Conservation (phyloP, 2,888 invertebrate genomes). For the Elaeidobius kamerunicus region DNA sequence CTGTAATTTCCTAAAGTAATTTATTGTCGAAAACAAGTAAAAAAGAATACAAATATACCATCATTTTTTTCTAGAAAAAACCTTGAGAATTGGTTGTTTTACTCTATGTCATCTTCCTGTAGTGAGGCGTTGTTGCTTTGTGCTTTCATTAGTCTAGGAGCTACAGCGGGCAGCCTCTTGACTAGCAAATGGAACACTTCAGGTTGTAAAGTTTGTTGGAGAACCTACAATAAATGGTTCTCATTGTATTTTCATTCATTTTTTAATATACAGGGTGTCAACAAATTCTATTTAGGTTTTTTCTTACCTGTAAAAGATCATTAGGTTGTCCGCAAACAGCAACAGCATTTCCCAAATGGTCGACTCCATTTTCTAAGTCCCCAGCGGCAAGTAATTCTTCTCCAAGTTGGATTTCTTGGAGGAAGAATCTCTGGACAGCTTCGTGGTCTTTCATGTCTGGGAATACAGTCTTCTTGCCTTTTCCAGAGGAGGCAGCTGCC, state of each 20-base stretch:
- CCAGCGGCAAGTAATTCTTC: slow-evolving; percentile 88
- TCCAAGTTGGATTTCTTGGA: slow-evolving; percentile 83
- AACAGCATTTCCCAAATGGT: slow-evolving; percentile 96
- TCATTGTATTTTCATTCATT: too few relatives aligned
- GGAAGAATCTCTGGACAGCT: slow-evolving; percentile 79
- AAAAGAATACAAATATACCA: neutral
- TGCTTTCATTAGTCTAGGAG: slow-evolving; percentile 46
- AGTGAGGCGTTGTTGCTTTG: slow-evolving; percentile 39
- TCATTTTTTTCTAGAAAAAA: slow-evolving; percentile 18
- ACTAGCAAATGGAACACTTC: slow-evolving; percentile 89
- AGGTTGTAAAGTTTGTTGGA: slow-evolving; percentile 94
- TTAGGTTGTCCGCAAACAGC: slow-evolving; percentile 95
- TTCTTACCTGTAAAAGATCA: slow-evolving; percentile 67
- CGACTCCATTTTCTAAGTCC: slow-evolving; percentile 85
- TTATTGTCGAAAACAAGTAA: neutral
- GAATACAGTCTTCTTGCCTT: slow-evolving; percentile 55
- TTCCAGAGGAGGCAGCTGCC: slow-evolving; percentile 46
- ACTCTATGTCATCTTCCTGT: slow-evolving; percentile 50
- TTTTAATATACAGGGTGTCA: too few relatives aligned
- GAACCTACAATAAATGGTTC: slow-evolving; percentile 72
- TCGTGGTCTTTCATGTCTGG: slow-evolving; percentile 91
- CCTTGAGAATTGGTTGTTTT: slow-evolving; percentile 27
- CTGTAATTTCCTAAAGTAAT: neutral
- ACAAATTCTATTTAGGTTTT: too few relatives aligned
- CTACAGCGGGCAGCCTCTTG: slow-evolving; percentile 72